Base-by-base conservation (phyloP, 2,888 invertebrate species). In the Diloba caeruleocephala region DNA sequence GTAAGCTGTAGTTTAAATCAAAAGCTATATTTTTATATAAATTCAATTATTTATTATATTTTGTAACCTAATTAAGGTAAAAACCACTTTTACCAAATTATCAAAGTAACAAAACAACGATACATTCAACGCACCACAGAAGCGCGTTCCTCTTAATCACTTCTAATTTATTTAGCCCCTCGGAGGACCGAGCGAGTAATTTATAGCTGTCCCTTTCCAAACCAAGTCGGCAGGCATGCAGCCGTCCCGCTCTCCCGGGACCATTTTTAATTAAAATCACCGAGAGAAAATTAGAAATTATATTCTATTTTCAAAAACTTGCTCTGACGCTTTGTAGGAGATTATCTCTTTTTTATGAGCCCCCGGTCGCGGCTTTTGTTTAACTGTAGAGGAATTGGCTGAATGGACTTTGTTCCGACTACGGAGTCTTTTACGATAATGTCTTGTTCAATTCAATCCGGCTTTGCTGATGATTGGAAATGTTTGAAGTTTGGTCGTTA, bases 291-390 rank as follows among this genome's bases (percentile, higher is more conserved):
- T 93, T 92, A 92, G 93, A 92, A 93, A 93, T 92, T 93, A 93
- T 93, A 93, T 93, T 93, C 93, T 93, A 93, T 93, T 93, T 93
- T 89, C 92, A 87, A 90, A 92, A 92, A 93, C 92, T 93, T 92
- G 92, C 85, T 90, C 91, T 87, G 92, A 88, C 87, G 92, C 85
- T 92, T 92, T 92, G 92, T 88, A 73, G 85, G 87, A 89, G 92
- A 92, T 93, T 91, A 92, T 92, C 88, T 90, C 78, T 87, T 92
- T 92, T 93, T 93, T 92, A 93, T 91, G 92, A 88, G 90, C 87
- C 93, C 92, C 93, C 59, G 84, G 90, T 80, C 85, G 91, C 84
- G 86, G 82, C 80, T 91, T 65, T 90, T 87, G 86, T 88, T 90
- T 90, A 92, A 92, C 88, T 85, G 85, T 81, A 68, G 69, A 85